A percentile compares a stretch with the other conserved stretches of the same genome.
Evolutionary conservation across 2,113 vertebrate genomes (phyloP).

Genomic region (Orientallactaga bullata): DNA sequence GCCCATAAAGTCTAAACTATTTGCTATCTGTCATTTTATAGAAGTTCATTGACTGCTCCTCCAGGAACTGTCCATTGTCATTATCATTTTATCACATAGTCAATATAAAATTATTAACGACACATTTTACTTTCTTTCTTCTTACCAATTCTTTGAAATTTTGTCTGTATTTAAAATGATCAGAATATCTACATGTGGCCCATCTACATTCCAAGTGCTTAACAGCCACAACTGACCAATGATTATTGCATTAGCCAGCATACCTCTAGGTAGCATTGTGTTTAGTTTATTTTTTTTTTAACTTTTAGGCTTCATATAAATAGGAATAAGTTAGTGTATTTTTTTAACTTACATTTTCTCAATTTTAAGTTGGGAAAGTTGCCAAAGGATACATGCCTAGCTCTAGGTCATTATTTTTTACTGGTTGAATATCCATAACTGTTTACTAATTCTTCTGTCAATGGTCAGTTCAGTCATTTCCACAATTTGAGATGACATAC

Average conservation of each 20-base stretch:
- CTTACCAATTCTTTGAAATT: neutral
- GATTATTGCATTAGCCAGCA: neutral
- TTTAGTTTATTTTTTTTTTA: conserved; percentile 14
- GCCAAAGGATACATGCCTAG: neutral
- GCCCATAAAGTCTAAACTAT: conserved; percentile 5
- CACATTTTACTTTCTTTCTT: neutral
- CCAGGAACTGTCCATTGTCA: neutral
- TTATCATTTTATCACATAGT: neutral
- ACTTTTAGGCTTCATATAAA: neutral
- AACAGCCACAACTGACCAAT: neutral
- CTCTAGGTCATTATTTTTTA: conserved; percentile 9
- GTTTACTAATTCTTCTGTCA: neutral
- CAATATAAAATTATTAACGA: conserved; percentile 22
- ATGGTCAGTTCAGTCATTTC: neutral
- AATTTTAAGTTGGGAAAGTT: neutral
- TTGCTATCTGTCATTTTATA: neutral
- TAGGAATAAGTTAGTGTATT: neutral
- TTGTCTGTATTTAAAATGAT: conserved; percentile 1
- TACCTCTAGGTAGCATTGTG: neutral
- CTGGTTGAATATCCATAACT: neutral
- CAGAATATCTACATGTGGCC: neutral
- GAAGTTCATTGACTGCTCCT: neutral
- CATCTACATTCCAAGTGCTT: neutral
- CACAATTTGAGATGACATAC: neutral
- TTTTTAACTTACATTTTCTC: neutral